These are phyloP conservation scores for Tympanuchus pallidicinctus DNA, from an alignment of 2,113 vertebrate genomes.

Conservation along the genomic window DNA sequence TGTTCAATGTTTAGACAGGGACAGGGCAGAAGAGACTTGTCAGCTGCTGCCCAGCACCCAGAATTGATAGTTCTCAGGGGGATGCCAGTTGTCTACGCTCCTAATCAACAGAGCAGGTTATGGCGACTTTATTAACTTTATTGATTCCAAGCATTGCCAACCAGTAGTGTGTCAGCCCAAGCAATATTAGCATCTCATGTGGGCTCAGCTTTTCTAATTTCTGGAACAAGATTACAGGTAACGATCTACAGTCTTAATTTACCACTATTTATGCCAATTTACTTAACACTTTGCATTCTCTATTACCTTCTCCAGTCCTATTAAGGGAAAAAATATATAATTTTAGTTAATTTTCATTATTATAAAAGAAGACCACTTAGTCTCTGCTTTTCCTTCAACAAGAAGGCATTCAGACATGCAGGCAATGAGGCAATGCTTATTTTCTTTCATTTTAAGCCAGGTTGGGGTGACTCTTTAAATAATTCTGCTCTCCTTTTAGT, in stretches of 20 bases:
- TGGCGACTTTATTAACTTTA: background rate
- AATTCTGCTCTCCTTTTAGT: background rate
- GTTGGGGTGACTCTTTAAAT: background rate
- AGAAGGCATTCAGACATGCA: background rate
- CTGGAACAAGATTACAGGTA: background rate
- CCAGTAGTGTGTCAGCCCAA: rapidly evolving
- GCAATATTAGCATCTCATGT: background rate
- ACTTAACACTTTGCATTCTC: background rate
- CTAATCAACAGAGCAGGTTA: background rate
- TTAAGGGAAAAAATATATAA: background rate
- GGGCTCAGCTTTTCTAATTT: background rate
- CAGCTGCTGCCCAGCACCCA: background rate
- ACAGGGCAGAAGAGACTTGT: background rate
- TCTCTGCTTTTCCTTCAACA: background rate
- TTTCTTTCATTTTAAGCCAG: background rate
- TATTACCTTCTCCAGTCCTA: background rate
- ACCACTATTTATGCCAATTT: background rate
- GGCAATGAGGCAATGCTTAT: background rate
- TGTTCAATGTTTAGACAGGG: background rate
- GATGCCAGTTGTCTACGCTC: rapidly evolving
- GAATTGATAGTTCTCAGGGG: background rate
- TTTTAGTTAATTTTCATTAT: background rate
- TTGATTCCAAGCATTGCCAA: background rate
- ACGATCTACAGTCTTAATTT: background rate
- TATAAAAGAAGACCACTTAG: background rate